Evolutionary conservation across 2,888 invertebrate species (phyloP).

Genomic region (Oscheius sp.): DNA sequence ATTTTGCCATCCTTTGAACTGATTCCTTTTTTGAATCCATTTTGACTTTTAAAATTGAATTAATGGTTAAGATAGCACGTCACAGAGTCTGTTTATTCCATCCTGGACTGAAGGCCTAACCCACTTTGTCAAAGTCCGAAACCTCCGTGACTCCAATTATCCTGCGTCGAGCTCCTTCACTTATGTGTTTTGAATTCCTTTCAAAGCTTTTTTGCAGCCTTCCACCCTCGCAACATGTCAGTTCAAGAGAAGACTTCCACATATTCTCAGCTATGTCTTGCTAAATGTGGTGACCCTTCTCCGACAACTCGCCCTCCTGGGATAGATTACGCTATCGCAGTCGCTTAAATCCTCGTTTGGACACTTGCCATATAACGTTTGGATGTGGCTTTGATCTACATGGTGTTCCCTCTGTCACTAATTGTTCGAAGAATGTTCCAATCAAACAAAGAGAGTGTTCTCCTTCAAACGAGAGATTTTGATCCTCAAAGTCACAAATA

Average conservation of each 20-base stretch:
- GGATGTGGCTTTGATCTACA: background rate
- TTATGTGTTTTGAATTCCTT: background rate
- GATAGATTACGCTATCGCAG: slow-evolving; percentile 30
- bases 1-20: no score
- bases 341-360: slow-evolving; percentile 29
- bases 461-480: background rate
- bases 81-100: no score
- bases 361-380: slow-evolving; percentile 21
- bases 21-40: no score
- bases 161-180: no score
- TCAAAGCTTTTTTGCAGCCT: background rate
- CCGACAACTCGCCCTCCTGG: slow-evolving; percentile 19
- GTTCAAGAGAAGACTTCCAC: background rate
- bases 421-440: slow-evolving; percentile 2
- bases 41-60: no score
- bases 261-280: background rate
- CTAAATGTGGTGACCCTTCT: slow-evolving; percentile 23
- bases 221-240: background rate
- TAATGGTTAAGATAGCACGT: no score
- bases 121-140: no score
- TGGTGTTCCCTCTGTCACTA: slow-evolving; percentile 8
- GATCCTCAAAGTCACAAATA: no score
- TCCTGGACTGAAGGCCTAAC: no score
- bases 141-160: background rate
- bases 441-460: background rate